Evolutionary conservation across 2,797 vertebrate species (phyloP).

Genomic region (Iguana delicatissima): DNA sequence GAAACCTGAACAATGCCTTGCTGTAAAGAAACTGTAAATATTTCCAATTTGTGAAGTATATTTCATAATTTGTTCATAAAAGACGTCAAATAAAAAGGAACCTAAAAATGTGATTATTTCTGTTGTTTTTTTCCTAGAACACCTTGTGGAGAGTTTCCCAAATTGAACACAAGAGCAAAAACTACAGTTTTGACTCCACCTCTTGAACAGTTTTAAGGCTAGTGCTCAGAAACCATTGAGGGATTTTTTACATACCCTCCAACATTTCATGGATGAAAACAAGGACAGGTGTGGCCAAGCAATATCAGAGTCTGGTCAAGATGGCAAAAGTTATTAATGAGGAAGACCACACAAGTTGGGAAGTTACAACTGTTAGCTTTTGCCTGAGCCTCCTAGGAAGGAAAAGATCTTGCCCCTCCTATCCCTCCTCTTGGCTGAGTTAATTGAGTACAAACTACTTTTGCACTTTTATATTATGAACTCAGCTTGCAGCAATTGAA

Average conservation of each 20-base stretch:
- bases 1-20: slow-evolving; percentile 81
- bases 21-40: slow-evolving; percentile 82
- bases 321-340: too few species aligned
- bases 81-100: slow-evolving; percentile 75
- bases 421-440: too few species aligned
- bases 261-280: too few species aligned
- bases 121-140: slow-evolving; percentile 27
- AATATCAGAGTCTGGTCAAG: too few species aligned
- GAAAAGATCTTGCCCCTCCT: too few species aligned
- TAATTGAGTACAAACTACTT: too few species aligned
- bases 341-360: too few species aligned
- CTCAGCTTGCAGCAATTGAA: too few species aligned
- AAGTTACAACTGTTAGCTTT: too few species aligned
- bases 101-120: slow-evolving; percentile 57
- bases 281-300: too few species aligned
- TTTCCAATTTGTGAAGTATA: slow-evolving; percentile 81
- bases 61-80: slow-evolving; percentile 85
- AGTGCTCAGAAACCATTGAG: not conserved
- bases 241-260: not conserved
- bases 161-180: not conserved
- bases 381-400: too few species aligned
- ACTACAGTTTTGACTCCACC: not conserved
- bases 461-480: too few species aligned
- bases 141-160: slow-evolving; percentile 46
- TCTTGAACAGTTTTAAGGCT: not conserved